Base-by-base conservation (phyloP, 2,888 invertebrate species). In the Parthenolecanium corni region DNA sequence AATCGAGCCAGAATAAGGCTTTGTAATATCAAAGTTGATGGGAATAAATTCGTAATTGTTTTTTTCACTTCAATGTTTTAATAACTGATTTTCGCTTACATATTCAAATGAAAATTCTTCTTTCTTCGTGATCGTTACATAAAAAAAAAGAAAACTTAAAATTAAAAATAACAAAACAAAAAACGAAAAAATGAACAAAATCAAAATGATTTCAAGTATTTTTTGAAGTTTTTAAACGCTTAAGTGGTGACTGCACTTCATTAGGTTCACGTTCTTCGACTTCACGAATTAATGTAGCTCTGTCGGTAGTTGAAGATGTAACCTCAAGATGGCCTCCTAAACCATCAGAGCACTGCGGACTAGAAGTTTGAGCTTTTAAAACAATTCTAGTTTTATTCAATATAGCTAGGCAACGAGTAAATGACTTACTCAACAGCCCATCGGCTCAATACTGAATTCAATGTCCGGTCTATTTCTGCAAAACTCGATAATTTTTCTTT, bases 391-490 rank as follows among this genome's bases (percentile, higher is more conserved):
- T 36, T 52, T 62, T 62, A 12, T 62, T 62, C 12, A 62, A 14
- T 4, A n/a, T n/a, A n/a, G n/a, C n/a, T n/a, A n/a, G n/a, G n/a
- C n/a, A n/a, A n/a, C n/a, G n/a, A n/a, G n/a, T n/a, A 2, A 21
- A 4, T n/a, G 31, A 63, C 65, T 56, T 64, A 66, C 66, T 63
- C 56, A 23, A 66, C 38, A 9, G 65, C 52, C n/a, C n/a, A n/a
- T 31, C 65, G 53, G 11, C 9, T 42, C 14, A 65, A 49, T 54
- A 65, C 52, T 6, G 66, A 66, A 18, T 64, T 63, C 56, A 62
- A 36, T 46, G 58, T 61, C 16, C 64, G 58, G 4, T 11, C 40
- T 12, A 66, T 46, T 51, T 64, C 61, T 23, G 42, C 46, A 1
- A 62, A 40, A 9, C 62, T 18, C 21, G 62, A 46, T 61, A 65